These are phyloP conservation scores for Lysiphlebus fabarum DNA, from an alignment of 1,140 invertebrate species.

Conservation along the genomic window DNA sequence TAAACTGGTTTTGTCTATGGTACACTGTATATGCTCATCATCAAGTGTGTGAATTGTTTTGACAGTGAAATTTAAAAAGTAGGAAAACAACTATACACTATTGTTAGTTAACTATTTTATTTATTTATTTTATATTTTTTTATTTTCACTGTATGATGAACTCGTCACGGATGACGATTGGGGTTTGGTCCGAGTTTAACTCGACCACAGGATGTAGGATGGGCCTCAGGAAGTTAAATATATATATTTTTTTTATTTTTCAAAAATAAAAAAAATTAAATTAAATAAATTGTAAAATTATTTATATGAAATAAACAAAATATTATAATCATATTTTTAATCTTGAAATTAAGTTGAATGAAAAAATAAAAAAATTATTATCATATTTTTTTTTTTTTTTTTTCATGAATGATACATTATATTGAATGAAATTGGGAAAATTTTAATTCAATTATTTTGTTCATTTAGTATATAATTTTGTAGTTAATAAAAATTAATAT, in stretches of 20 bases:
- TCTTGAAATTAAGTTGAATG: too few relatives aligned
- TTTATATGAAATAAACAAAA: constrained; percentile 21
- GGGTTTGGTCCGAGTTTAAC: constrained; percentile 29
- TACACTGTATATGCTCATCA: constrained; percentile 3
- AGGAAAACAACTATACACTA: constrained; percentile 15
- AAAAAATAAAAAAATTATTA: too few relatives aligned
- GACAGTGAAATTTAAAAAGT: constrained; percentile 31
- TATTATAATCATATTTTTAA: constrained; percentile 17
- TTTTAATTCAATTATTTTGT: too few relatives aligned
- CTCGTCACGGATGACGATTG: constrained; percentile 36
- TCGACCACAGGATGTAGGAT: constrained; percentile 42
- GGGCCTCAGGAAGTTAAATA: constrained; percentile 42
- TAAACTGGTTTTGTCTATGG: background rate
- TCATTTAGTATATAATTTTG: too few relatives aligned
- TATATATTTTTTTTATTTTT: constrained; percentile 15
- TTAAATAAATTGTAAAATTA: constrained; percentile 15
- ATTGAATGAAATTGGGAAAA: too few relatives aligned
- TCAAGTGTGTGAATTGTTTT: constrained; percentile 18
- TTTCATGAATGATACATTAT: too few relatives aligned
- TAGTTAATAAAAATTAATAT: too few relatives aligned
- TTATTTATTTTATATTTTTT: background rate
- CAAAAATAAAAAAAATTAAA: too few relatives aligned
- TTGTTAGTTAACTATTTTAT: constrained; percentile 2
- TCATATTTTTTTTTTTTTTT: too few relatives aligned
- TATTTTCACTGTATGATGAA: constrained; percentile 9